phyloP scores from a whole-genome alignment of 1,140 invertebrate species.

The Calliphora vicina region DNA sequence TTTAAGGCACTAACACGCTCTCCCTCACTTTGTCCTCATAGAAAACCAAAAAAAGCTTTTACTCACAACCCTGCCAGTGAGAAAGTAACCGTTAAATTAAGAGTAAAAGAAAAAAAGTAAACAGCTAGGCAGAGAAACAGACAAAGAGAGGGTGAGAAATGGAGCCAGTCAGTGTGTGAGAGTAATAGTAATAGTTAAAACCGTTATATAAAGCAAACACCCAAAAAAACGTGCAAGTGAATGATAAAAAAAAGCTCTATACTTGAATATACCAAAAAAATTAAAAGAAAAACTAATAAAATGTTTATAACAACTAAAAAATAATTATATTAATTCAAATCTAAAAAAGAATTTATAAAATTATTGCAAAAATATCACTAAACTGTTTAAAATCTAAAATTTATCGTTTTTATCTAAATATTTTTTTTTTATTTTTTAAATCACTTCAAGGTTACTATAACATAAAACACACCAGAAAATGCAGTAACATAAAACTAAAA shows the following conservation, averaged over 20 bases:
- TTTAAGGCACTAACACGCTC: background rate
- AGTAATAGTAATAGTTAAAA: background rate
- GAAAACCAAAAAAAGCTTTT: background rate
- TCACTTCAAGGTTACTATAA: too few species aligned
- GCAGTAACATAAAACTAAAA: too few species aligned
- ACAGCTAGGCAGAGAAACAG: too few species aligned
- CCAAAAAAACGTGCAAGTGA: slow-evolving; percentile 27
- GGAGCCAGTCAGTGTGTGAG: background rate
- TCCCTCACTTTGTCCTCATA: background rate
- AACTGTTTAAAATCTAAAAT: background rate
- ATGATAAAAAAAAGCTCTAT: slow-evolving; percentile 13
- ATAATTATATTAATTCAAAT: background rate
- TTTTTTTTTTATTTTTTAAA: too few species aligned
- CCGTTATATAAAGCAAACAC: slow-evolving; percentile 33
- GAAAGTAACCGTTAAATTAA: background rate
- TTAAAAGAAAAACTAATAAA: background rate
- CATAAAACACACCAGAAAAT: too few species aligned
- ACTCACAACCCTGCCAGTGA: background rate
- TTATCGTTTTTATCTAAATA: too few species aligned
- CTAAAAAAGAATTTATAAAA: background rate
- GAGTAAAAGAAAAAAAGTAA: background rate
- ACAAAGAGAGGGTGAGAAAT: background rate
- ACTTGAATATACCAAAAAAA: background rate
- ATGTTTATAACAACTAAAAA: background rate
- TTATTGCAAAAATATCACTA: too few species aligned